phyloP scores from a whole-genome alignment of 2,797 vertebrate species.

The Xiphorhynchus erythropygius region DNA sequence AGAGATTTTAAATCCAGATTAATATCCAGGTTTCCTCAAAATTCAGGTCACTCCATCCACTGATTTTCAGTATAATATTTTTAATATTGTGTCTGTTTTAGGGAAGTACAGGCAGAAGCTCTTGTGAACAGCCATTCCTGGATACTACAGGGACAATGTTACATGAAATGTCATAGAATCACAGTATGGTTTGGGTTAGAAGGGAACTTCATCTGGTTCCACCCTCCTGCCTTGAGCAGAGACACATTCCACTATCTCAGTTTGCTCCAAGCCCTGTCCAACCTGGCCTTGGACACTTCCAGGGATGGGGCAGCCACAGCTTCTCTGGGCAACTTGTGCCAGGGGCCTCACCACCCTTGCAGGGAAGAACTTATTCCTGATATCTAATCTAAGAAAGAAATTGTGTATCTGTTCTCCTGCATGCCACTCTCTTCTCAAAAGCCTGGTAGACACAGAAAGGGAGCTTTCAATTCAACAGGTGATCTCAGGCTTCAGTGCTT shows the following conservation, averaged over 20 bases:
- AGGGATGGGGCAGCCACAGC: background rate
- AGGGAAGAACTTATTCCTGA: background rate
- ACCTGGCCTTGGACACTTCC: background rate
- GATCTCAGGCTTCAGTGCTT: background rate
- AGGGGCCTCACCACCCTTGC: background rate
- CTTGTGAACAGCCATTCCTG: background rate
- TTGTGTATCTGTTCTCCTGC: background rate
- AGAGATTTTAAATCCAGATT: background rate
- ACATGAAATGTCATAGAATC: background rate
- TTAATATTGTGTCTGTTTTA: background rate
- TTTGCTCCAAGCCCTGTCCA: background rate
- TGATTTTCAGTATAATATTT: background rate
- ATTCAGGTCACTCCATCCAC: background rate
- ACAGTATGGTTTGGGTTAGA: background rate
- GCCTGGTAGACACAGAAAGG: background rate
- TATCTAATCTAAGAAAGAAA: background rate
- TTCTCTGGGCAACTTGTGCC: background rate
- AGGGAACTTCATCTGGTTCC: accelerated
- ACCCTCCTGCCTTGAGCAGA: background rate
- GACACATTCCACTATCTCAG: background rate
- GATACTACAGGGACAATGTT: background rate
- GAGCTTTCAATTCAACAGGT: background rate
- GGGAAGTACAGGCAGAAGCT: background rate
- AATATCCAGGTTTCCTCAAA: background rate
- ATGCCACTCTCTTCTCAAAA: background rate